Conservation (phyloP, 2,113 vertebrate species). For the Eurypyga helias region DNA sequence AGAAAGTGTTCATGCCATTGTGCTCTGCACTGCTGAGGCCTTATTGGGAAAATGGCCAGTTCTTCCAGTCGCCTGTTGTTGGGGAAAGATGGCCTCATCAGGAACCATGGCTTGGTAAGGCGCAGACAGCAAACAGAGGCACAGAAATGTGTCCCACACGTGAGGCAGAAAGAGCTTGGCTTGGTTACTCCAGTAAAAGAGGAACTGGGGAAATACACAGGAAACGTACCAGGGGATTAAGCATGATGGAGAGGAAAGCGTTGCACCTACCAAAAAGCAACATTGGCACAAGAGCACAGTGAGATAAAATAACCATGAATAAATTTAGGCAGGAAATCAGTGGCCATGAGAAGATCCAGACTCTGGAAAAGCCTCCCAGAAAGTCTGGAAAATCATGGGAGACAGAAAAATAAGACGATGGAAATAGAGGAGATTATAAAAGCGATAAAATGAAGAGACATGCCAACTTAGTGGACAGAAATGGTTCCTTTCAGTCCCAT, state of each 20-base stretch:
- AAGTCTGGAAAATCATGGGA: neutral
- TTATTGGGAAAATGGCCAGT: neutral
- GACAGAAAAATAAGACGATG: neutral
- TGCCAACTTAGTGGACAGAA: neutral
- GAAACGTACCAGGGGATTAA: neutral
- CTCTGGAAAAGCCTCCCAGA: neutral
- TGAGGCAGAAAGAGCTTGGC: neutral
- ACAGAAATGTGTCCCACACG: neutral
- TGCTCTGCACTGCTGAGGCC: neutral
- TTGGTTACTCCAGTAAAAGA: neutral
- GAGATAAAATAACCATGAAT: neutral
- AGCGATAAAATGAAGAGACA: neutral
- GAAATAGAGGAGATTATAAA: neutral
- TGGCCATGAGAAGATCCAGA: neutral
- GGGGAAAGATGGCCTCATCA: neutral
- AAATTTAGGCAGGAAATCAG: neutral
- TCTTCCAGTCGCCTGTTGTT: rapidly evolving
- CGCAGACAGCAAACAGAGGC: neutral
- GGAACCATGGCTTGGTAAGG: neutral
- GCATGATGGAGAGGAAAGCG: neutral
- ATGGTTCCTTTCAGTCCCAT: neutral
- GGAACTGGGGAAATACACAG: neutral
- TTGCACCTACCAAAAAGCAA: neutral
- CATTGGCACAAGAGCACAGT: neutral
- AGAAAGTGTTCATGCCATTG: neutral